A percentile compares a stretch with the other conserved stretches of the same genome.
These are phyloP conservation scores for Terrapene triunguis DNA, from an alignment of 2,113 vertebrate genomes.

Conservation along the genomic window DNA sequence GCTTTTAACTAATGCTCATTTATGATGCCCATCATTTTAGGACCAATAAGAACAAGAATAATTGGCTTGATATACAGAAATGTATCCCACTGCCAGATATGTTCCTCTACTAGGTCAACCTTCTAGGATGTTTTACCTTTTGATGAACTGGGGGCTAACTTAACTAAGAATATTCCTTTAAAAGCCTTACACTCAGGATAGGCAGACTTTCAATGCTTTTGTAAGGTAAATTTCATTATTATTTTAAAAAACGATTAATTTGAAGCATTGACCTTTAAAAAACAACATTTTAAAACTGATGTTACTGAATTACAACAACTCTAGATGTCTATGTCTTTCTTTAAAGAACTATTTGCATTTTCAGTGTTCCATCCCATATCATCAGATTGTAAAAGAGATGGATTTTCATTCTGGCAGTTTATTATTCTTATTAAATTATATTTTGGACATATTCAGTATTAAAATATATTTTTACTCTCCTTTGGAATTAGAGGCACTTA, in stretches of 20 bases:
- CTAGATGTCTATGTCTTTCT: neutral
- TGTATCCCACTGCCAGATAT: conserved; percentile 30
- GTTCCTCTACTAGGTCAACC: neutral
- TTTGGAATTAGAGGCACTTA: conserved; percentile 70
- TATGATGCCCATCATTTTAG: conserved; percentile 29
- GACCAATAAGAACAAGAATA: conserved; percentile 62
- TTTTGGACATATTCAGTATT: conserved; percentile 53
- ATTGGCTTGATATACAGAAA: conserved; percentile 54
- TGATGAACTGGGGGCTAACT: conserved; percentile 37
- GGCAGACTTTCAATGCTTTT: neutral
- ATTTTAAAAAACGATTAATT: conserved; percentile 1
- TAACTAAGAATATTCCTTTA: neutral
- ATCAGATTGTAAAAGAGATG: conserved; percentile 49
- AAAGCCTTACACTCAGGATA: neutral
- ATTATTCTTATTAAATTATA: conserved; percentile 58
- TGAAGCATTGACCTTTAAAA: neutral
- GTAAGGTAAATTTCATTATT: neutral
- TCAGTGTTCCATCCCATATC: neutral
- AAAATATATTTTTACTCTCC: conserved; percentile 56
- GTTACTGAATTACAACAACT: neutral
- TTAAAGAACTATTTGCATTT: neutral
- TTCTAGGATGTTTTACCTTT: conserved; percentile 21
- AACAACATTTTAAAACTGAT: neutral
- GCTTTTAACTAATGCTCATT: conserved; percentile 67
- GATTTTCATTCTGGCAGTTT: conserved; percentile 30